A percentile compares a stretch with the other conserved stretches of the same genome.
These are phyloP conservation scores for Actinia tenebrosa DNA, from an alignment of 64 coral and sea anemone species.

Conservation along the genomic window DNA sequence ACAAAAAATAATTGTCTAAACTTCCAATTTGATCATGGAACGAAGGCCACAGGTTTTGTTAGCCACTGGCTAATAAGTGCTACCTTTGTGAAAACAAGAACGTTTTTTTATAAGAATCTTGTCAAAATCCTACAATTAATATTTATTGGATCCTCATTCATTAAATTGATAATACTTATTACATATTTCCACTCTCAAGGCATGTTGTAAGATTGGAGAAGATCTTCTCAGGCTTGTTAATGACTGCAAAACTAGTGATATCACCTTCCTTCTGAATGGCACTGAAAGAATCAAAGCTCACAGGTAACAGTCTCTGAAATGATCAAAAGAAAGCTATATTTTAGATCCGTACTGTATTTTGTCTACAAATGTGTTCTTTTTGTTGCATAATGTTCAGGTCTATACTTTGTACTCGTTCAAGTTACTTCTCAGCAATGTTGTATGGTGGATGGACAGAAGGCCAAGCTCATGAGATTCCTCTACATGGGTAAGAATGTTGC, in stretches of 20 bases:
- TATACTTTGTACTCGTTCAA: conserved; percentile 74
- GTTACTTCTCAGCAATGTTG: conserved; percentile 83
- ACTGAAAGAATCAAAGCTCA: conserved; percentile 58
- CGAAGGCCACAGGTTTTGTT: no score
- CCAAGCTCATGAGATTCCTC: conserved; percentile 39
- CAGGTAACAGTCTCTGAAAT: conserved; percentile 40
- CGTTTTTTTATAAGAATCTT: no score
- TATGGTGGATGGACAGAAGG: conserved; percentile 74
- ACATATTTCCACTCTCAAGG: neutral
- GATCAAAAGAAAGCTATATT: neutral
- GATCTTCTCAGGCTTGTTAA: conserved; percentile 54
- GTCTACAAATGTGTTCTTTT: neutral
- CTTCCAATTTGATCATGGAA: no score
- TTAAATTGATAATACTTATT: no score
- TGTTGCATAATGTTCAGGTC: conserved; percentile 19
- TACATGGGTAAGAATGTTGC: conserved; percentile 50
- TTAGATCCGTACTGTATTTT: neutral
- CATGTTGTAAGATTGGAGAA: conserved; percentile 60
- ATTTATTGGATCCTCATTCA: no score
- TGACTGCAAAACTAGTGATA: conserved; percentile 47
- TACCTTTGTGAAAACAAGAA: no score
- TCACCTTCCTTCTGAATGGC: conserved; percentile 53
- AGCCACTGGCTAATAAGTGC: no score
- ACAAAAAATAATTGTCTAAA: no score
- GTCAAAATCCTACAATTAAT: no score